These are phyloP conservation scores for Diadromus collaris DNA, from an alignment of 2,888 invertebrate genomes.

Conservation along the genomic window DNA sequence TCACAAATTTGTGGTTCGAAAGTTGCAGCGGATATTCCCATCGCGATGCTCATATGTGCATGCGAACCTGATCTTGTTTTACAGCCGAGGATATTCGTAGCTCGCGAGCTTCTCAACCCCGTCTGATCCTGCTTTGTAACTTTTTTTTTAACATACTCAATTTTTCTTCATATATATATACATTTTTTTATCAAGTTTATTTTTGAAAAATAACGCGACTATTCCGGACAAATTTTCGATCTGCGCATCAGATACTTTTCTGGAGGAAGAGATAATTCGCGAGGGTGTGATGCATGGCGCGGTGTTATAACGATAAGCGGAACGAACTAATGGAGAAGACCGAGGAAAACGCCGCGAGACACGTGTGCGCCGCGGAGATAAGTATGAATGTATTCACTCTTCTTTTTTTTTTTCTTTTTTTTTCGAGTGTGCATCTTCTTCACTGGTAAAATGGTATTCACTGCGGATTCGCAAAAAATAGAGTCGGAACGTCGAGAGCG, in stretches of 20 bases:
- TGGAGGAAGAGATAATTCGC: not conserved
- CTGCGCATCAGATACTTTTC: no score
- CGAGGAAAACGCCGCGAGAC: constrained; percentile 16
- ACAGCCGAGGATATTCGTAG: not conserved
- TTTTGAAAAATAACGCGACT: no score
- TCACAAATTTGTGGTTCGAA: constrained; percentile 20
- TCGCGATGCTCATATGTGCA: not conserved
- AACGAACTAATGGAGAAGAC: not conserved
- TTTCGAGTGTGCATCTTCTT: not conserved
- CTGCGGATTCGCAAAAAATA: constrained; percentile 1
- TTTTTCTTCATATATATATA: no score
- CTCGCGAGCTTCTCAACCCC: not conserved
- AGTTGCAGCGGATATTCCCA: constrained; percentile 22
- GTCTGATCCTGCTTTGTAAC: not conserved
- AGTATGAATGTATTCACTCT: constrained; percentile 15
- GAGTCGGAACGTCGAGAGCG: not conserved
- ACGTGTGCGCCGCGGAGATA: constrained; percentile 20
- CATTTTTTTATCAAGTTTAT: no score
- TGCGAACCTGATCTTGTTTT: not conserved
- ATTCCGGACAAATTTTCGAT: no score
- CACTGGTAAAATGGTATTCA: not conserved
- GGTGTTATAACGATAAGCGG: constrained; percentile 12
- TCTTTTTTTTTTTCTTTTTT: constrained; percentile 7
- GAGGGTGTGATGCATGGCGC: not conserved
- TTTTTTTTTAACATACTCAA: no score